Evolutionary conservation across 2,113 vertebrate genomes (phyloP), one percentile per base, ranked within the genome.

Genomic region (Herpetotheres cachinnans): DNA sequence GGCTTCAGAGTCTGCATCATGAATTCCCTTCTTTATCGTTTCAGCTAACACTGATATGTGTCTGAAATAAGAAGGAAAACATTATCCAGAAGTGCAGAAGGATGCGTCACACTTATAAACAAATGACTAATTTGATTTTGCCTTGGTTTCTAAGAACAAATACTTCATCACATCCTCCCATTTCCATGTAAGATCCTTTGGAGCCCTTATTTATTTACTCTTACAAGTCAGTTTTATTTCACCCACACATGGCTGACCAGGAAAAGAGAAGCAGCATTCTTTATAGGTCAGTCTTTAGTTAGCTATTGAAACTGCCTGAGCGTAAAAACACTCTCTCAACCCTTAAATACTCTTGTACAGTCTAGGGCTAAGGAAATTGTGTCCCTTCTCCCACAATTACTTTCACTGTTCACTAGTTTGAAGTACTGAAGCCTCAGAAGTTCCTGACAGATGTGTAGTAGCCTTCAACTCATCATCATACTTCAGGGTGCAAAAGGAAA

Each of bases 1-100:
- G 74, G 99, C 99, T 98, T 99, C 99, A 3, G 99, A 99, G 97
- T 99, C 99, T 0, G 99, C 99, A 56, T 99, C 99, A 7, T 99
- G 99, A 90, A 99, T 99, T 79, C 99, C 99, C 82, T 99, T 99
- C 98, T 98, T 99, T 98, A 99, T 99, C 47, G 99, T 99, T 98
- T 99, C 99, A 1, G 99, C 99, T 97, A 99, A 98, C 90, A 99
- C 99, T 46, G 99, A 98, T 97, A 99, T 99, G 34, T 99, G 99
- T 91, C 99, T 99, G 98, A 98, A 98, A 93, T 91, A 96, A 97
- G 94, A 98, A 88, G 95, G 94, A 89, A 89, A 97, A 97, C 81
- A 98, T 98, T 38, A 86, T 84, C 63, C 26, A 66, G 15, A 19
- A 82, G 40, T 29, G 72, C 66, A 84, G 49, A 88, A 94, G 87